Evolutionary conservation across 2,797 vertebrate species (phyloP), one percentile per base, ranked within the genome.

Genomic region (Orestias chungarensis): DNA sequence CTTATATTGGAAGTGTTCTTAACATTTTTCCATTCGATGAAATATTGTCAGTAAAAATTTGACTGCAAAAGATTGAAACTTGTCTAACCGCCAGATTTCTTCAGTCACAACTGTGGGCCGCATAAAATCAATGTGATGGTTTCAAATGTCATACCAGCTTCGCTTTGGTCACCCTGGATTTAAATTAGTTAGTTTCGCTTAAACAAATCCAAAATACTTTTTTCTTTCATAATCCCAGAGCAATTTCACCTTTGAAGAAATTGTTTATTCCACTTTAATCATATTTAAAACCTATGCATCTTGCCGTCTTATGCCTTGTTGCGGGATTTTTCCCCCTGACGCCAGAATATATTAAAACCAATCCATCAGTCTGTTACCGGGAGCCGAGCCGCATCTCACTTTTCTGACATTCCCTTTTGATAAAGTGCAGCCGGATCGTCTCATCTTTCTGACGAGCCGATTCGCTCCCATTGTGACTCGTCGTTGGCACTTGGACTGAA

Each of bases 321-420:
- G 65, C 70, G 64, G 68, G 31, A n/a, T 10, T 35, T 90, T 62
- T 81, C 80, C 42, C 15, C 80, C 42, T 18, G 74, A 81, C 47
- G 54, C 49, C 2, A 15, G 29, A 76, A 75, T 68, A 71, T 79
- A 85, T 87, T 86, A 80, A 81, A 90, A 77, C 43, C n/a, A 72
- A 76, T 84, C 69, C 69, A 66, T 83, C 73, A 68, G 72, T 66
- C n/a, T 71, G 75, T 71, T 76, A 71, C 66, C 68, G 67, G 15
- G 70, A 87, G 69, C 75, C n/a, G 4, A 62, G 79, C 71, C 82
- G 46, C 23, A 35, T 66, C 40, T 47, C 66, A 35, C 46, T 79
- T 46, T 69, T 64, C 71, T 73, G 50, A 59, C 73, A 57, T 71
- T 74, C 72, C 46, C 77, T 76, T 64, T 73, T 74, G 33, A n/a